Base-by-base conservation (phyloP, 2,113 vertebrate genomes). In the Sphyrna mokarran region DNA sequence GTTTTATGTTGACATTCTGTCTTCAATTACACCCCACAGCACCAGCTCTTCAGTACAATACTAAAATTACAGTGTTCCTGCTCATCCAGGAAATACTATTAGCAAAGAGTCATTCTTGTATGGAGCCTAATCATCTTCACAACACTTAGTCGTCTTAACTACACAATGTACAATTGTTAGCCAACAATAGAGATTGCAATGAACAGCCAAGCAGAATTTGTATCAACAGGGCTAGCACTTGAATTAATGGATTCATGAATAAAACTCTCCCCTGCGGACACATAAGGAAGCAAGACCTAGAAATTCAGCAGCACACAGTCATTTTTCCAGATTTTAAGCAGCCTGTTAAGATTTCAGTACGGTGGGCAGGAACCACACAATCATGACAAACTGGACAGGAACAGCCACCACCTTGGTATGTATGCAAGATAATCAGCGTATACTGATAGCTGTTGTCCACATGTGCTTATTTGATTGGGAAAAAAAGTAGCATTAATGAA, bases 1-100 rank as follows among this genome's bases (percentile, higher is more conserved):
- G 69, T 95, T 95, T 95, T 76, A 72, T 95, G 94, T 95, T 48
- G 48, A 23, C 22, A 33, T 72, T 95, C 94, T 95, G 94, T 95
- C 68, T 72, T 95, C 69, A 95, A 95, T 95, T 95, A 95, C 54
- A 43, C 68, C 69, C 40, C 40, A 70, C 13, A 72, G 26, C 68
- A 70, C 48, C 43, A 76, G 69, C 54, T 76, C 94, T 95, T 95
- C 68, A 48, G 26, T 70, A 76, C 94, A 95, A 95, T 95, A 95
- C 69, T 33, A 76, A 95, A 95, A 72, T 95, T 95, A 95, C 69
- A 48, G 66, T 48, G 68, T 72, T 95, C 54, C 94, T 76, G 40
- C 29, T 54, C 68, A 95, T 95, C 69, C 94, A 72, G 68, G 69
- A 95, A 95, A 76, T 54, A 54, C 23, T 95, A 72, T 48, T 72